Base-by-base conservation (phyloP, 2,888 invertebrate genomes). In the Metacarcinus magister region DNA sequence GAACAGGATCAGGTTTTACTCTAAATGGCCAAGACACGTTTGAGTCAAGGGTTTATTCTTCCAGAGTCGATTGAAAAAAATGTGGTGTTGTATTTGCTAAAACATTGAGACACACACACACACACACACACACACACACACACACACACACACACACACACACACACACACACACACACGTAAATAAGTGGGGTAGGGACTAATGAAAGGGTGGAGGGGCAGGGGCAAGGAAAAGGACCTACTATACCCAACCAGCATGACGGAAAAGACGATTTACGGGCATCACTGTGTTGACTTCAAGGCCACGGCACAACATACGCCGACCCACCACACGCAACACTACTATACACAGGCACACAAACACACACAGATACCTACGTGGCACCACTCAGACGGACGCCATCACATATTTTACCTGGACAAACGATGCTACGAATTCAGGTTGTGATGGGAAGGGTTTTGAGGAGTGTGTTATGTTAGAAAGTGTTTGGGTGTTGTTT, bases 121-220 rank as follows among this genome's bases (percentile, higher is more conserved):
- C 67, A 67, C 67, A 67, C 67, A 67, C 67, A 67, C 67, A 67
- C 67, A 67, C 67, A 67, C 23, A 67, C 67, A 67, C 67, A 67
- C 67, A 67, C 67, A 67, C 19, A 23, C 23, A 54, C 54, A 54
- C 54, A 54, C 54, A 54, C 54, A 54, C 54, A 54, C 54, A 54
- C 54, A 54, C 54, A 54, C 54, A 54, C 54, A 54, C 54, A 54
- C 54, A 54, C 54, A 54, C 54, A 54, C 54, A 54, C 67, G n/a
- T 23, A 8, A 19, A 67, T 67, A 23, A 67, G 67, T 67, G 67
- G 23, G 19, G 67, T 67, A 23, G 5, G 23, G 23, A 0, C 19
- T 67, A 23, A 67, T 23, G n/a, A 16, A 23, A 23, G 67, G n/a
- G 23, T 67, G 67, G 23, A 67, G 67, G 67, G 19, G 54, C 0